Evolutionary conservation across 2,888 invertebrate species (phyloP).

Genomic region (Pristionchus mayeri): DNA sequence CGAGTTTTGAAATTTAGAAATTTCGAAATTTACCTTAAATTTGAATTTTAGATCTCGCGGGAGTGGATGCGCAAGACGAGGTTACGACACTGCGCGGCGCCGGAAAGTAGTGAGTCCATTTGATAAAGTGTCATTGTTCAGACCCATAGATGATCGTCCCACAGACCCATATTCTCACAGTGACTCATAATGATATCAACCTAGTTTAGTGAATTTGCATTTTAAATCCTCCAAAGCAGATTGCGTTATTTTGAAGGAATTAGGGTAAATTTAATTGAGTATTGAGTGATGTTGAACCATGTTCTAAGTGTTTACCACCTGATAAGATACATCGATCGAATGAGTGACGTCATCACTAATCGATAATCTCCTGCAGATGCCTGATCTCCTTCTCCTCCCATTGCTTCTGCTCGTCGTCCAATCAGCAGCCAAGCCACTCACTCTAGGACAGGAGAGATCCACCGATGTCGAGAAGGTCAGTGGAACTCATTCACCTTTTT

Average conservation of each 20-base stretch:
- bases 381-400: constrained; percentile 12
- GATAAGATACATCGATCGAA: too few relatives aligned
- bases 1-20: background rate
- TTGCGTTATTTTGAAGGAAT: background rate
- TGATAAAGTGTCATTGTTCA: too few relatives aligned
- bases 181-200: too few relatives aligned
- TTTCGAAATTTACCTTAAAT: background rate
- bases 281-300: too few relatives aligned
- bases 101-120: constrained; percentile 16
- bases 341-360: too few relatives aligned
- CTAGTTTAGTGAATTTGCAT: background rate
- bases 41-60: too few relatives aligned
- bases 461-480: constrained; percentile 30
- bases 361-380: background rate
- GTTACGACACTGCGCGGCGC: background rate
- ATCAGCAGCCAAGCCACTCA: background rate
- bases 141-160: too few relatives aligned
- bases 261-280: too few relatives aligned
- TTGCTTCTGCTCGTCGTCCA: constrained; percentile 5
- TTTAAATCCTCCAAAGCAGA: background rate
- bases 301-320: too few relatives aligned
- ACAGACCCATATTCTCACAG: too few relatives aligned
- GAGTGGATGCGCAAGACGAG: constrained; percentile 25
- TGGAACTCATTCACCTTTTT: too few relatives aligned
- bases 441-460: constrained; percentile 16